phyloP scores from a whole-genome alignment of 92 coral and sea anemone species.

The Umimayanthus chanpuru region DNA sequence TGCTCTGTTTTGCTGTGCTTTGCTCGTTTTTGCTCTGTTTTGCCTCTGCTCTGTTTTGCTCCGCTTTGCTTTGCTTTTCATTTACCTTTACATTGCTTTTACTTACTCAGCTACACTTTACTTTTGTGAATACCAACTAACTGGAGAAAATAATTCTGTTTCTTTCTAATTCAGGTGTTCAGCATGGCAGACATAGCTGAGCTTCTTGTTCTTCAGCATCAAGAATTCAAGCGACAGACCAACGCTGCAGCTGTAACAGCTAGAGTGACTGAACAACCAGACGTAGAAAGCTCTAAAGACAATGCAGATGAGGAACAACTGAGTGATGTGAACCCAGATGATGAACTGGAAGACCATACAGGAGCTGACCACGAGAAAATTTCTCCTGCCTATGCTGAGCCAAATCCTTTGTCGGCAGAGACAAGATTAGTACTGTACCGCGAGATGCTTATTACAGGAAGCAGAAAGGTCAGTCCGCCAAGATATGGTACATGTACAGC shows the following conservation, averaged over 20 bases:
- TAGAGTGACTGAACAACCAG: background rate
- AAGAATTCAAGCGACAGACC: slow-evolving; percentile 16
- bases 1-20: no score
- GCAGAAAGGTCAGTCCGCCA: slow-evolving; percentile 10
- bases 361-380: background rate
- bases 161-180: slow-evolving; percentile 8
- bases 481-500: no score
- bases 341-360: background rate
- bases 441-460: slow-evolving; percentile 27
- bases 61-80: no score
- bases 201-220: slow-evolving; percentile 29
- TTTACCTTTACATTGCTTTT: no score
- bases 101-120: background rate
- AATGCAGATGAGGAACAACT: background rate
- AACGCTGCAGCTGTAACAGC: background rate
- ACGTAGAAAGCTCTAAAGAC: background rate
- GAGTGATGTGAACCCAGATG: background rate
- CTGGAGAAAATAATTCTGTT: background rate
- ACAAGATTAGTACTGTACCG: background rate
- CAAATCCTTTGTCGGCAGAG: slow-evolving; percentile 10
- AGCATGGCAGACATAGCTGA: slow-evolving; percentile 43
- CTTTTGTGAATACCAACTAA: background rate
- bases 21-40: no score
- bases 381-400: background rate
- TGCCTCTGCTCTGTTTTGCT: no score